phyloP scores from a whole-genome alignment of 2,113 vertebrate genomes.

The Mellivora capensis region DNA sequence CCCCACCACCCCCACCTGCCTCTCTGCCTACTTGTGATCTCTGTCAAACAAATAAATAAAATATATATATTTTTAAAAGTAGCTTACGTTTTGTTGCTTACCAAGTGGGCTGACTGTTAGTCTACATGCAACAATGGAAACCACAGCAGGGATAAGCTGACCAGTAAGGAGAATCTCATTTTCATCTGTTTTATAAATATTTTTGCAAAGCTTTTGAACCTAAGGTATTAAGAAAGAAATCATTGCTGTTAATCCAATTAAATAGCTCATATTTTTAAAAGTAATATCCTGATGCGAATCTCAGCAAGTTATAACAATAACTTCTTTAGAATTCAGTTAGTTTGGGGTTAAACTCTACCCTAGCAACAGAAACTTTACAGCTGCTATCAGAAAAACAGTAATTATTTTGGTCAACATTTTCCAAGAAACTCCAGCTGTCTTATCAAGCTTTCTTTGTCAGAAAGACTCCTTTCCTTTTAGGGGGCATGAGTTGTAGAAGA shows the following conservation, averaged over 20 bases:
- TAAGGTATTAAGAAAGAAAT: neutral
- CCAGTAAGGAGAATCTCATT: neutral
- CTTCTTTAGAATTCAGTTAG: neutral
- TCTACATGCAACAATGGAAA: slow-evolving; percentile 11
- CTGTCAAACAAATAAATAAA: too few relatives aligned
- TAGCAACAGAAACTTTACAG: slow-evolving; percentile 38
- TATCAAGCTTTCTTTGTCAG: slow-evolving; percentile 66
- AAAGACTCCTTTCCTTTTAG: slow-evolving; percentile 44
- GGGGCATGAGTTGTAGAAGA: slow-evolving; percentile 35
- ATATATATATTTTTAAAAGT: neutral
- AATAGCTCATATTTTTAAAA: neutral
- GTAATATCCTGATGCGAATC: neutral
- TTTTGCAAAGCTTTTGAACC: slow-evolving; percentile 26
- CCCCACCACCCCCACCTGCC: too few relatives aligned
- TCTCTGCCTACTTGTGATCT: too few relatives aligned
- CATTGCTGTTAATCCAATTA: neutral
- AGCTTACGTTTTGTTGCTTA: neutral
- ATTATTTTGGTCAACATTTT: slow-evolving; percentile 64
- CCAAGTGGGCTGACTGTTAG: neutral
- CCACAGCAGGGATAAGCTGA: neutral
- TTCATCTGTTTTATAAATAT: slow-evolving; percentile 20
- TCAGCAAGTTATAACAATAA: neutral
- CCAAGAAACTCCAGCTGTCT: slow-evolving; percentile 65
- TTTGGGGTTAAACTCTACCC: slow-evolving; percentile 34
- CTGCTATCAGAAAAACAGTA: slow-evolving; percentile 65